Evolutionary conservation across 2,797 vertebrate species (phyloP).

Genomic region (Ateles fusciceps): DNA sequence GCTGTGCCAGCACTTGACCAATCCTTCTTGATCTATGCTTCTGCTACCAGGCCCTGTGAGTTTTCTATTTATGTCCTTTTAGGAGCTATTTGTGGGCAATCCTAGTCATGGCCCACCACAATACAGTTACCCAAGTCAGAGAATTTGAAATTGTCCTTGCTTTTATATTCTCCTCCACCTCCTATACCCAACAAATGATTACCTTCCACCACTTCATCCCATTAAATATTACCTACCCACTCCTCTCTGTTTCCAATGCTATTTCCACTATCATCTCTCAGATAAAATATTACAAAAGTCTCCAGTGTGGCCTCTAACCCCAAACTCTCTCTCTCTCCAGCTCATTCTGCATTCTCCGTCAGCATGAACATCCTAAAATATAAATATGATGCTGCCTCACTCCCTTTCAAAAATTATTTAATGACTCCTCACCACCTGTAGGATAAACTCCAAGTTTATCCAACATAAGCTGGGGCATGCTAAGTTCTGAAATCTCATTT

Average conservation of each 20-base stretch:
- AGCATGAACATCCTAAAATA: neutral
- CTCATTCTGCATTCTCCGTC: neutral
- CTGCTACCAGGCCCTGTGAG: neutral
- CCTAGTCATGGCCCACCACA: neutral
- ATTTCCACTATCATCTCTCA: neutral
- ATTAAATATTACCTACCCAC: neutral
- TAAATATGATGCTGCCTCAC: neutral
- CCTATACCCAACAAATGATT: neutral
- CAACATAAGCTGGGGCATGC: neutral
- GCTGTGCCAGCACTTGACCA: neutral
- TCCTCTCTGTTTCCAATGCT: neutral
- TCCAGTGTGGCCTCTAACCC: neutral
- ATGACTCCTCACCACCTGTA: neutral
- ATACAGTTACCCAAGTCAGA: neutral
- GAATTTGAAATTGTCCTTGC: neutral
- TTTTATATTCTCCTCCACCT: neutral
- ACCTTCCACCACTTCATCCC: neutral
- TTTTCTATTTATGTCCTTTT: neutral
- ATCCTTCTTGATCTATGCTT: neutral
- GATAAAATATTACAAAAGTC: neutral
- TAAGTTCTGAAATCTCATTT: neutral
- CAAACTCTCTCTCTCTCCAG: neutral
- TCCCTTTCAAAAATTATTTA: neutral
- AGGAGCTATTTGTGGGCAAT: neutral
- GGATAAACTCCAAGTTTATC: neutral